phyloP scores from a whole-genome alignment of 2,113 vertebrate species.

The Egretta garzetta region DNA sequence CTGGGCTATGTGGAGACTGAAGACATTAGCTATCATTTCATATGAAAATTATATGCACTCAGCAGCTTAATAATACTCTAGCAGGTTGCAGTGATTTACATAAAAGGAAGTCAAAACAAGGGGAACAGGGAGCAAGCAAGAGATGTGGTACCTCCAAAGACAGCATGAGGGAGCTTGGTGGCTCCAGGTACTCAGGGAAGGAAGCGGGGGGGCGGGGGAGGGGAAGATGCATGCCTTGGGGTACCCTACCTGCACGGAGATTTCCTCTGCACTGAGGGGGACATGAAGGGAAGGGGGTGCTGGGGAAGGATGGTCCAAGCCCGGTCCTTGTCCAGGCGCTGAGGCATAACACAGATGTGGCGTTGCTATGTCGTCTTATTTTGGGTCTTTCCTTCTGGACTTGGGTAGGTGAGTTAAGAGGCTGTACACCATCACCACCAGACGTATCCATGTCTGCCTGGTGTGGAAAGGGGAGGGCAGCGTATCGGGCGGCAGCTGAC shows the following conservation, averaged over 20 bases:
- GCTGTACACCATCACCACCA: fast-evolving
- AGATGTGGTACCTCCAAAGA: not conserved
- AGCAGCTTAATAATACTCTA: not conserved
- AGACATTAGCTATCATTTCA: conserved; percentile 1
- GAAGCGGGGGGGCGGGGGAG: not conserved
- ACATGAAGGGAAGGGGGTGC: not conserved
- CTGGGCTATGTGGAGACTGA: not conserved
- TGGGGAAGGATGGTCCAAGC: not conserved
- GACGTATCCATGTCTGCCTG: not conserved
- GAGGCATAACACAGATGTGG: not conserved
- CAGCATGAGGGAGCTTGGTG: not conserved
- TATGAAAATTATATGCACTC: conserved; percentile 31
- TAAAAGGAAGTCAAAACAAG: not conserved
- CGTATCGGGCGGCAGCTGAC: fast-evolving
- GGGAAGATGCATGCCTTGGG: not conserved
- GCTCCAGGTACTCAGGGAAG: not conserved
- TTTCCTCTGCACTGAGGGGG: not conserved
- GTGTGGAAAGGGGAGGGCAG: not conserved
- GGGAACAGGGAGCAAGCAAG: not conserved
- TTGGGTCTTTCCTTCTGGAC: not conserved
- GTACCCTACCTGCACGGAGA: fast-evolving
- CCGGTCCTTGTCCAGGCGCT: not conserved
- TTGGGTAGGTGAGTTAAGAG: not conserved
- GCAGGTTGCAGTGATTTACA: not conserved
- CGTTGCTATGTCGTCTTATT: not conserved